Evolutionary conservation across 2,113 vertebrate species (phyloP), one percentile per base, ranked within the genome.

Genomic region (Lepisosteus osseus): DNA sequence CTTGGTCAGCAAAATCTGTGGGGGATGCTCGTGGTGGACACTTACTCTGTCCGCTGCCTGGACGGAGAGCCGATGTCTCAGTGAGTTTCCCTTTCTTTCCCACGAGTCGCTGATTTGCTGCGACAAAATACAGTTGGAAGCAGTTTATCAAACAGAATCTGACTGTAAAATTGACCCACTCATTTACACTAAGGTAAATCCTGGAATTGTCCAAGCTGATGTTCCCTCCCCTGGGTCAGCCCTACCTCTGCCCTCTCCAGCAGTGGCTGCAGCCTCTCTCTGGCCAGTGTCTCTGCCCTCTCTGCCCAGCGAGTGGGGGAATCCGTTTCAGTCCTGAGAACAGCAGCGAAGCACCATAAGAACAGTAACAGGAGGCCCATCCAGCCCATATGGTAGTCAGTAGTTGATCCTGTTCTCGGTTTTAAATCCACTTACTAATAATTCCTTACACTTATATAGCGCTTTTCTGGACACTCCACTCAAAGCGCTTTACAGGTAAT

Each of bases 181-280:
- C 9, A 51, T 9, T 51, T 9, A 51, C 5, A 51, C 5, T 51
- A 51, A 51, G 9, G 47, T 9, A 51, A 51, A 51, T 5, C 9
- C 5, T 51, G 47, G 9, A 51, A 51, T 1, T 51, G 1, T 51
- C 47, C 47, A 51, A 5, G 47, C 29, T 29, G 29, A 1, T 29
- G 29, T 29, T 29, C 29, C 29, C 29, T 29, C 29, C 29, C 29
- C 47, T 51, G 47, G 47, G 7, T 76, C 4, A 55, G 76, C 71
- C 69, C 45, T 82, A 95, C 94, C 91, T 93, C 85, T 1, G 76
- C 87, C 73, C 77, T 76, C 12, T 85, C 79, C 66, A 86, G 41
- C 0, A 75, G 80, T 5, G 87, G 86, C 72, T 88, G 86, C 56
- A 86, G 82, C 66, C 6, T 68, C 44, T 89, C 82, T 75, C 0